Evolutionary conservation across 1,140 invertebrate genomes (phyloP), one percentile per base, ranked within the genome.

Genomic region (Pseudomyrmex concolor): DNA sequence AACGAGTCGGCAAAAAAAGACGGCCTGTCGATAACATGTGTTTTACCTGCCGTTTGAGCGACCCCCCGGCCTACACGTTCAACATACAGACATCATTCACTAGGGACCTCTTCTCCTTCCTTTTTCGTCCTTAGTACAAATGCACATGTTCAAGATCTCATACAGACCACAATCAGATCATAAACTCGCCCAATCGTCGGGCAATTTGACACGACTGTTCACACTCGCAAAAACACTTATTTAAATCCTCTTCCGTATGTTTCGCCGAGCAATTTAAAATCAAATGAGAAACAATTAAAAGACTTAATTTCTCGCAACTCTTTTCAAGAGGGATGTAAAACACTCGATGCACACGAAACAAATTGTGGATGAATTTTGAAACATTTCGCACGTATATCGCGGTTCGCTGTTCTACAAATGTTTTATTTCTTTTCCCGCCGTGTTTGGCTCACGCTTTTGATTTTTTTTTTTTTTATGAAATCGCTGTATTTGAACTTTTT

Each of bases 1-100:
- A 87, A 82, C 54, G 63, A 87, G 19, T 59, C 73, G 34, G 50
- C 77, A 62, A 89, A 86, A 88, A 84, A 76, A 62, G 71, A 68
- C 62, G 71, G 72, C 45, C 72, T 89, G 87, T 84, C 88, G 87
- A 89, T 89, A 89, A 89, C 88, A 89, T 62, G 76, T 88, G 87
- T 89, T 89, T 88, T 86, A 81, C 74, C 78, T 72, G 60, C 57
- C 73, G 83, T 80, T 85, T 87, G 63, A 88, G 45, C 77, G 19
- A 51, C 45, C 15, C 15, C 59, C 48, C 50, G 67, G 13, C 12
- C 45, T 78, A 4, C 54, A 43, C 34, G 48, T 34, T 34, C 34
- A 54, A 76, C 17, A 73, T 76, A 54, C 25, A n/a, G 22, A n/a
- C 43, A 80, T 78, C 51, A 48, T 48, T 34, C 51, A 59, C 9